These are phyloP conservation scores for Congeria kusceri DNA, from an alignment of 2,888 invertebrate genomes.

Conservation along the genomic window DNA sequence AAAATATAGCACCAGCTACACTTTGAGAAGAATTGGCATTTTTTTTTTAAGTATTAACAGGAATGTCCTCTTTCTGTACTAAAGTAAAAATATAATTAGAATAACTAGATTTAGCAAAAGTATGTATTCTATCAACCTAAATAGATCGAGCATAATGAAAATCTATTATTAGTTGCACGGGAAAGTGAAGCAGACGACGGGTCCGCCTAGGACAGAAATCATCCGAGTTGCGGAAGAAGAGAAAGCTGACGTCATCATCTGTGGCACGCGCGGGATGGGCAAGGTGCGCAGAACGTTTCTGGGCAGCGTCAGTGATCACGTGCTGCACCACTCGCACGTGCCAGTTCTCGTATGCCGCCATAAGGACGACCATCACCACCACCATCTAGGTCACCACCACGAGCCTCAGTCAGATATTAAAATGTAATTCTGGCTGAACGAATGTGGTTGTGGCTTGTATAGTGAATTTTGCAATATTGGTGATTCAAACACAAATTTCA, in stretches of 20 bases:
- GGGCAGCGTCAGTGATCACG: constrained; percentile 70
- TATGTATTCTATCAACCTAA: too few species aligned
- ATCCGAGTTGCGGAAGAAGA: constrained; percentile 59
- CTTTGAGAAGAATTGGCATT: too few species aligned
- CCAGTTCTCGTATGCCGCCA: constrained; percentile 66
- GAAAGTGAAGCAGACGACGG: constrained; percentile 52
- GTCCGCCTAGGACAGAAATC: constrained; percentile 40
- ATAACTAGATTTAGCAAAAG: too few species aligned
- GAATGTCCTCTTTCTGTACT: too few species aligned
- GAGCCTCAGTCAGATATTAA: constrained; percentile 25
- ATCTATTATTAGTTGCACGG: constrained; percentile 46
- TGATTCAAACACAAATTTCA: too few species aligned
- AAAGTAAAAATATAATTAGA: too few species aligned
- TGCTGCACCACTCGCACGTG: constrained; percentile 67
- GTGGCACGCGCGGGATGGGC: constrained; percentile 64
- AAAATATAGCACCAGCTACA: too few species aligned
- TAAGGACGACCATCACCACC: constrained; percentile 58
- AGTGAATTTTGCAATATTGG: too few species aligned
- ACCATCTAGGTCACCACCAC: constrained; percentile 28
- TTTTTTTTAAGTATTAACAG: too few species aligned
- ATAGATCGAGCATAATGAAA: too few species aligned
- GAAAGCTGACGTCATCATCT: constrained; percentile 58
- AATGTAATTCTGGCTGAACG: constrained; percentile 5
- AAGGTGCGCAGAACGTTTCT: constrained; percentile 61
- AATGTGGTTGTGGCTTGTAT: not conserved